Evolutionary conservation across 92 coral and sea anemone species (phyloP).

Genomic region (Anthopleura xanthogrammica): DNA sequence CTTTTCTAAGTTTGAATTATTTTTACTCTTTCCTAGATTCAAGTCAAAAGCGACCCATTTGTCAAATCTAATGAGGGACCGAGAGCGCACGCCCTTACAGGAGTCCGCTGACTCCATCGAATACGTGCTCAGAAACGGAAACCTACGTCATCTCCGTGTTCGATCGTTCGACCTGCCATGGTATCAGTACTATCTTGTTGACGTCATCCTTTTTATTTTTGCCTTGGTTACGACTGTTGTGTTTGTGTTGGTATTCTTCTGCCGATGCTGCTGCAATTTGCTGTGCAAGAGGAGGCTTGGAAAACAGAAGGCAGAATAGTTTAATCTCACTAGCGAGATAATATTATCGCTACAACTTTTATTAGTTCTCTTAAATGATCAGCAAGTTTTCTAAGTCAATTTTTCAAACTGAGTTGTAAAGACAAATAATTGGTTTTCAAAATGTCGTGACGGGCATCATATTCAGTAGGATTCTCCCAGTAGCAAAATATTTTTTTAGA

Average conservation of each 20-base stretch:
- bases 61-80: conserved; percentile 8
- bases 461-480: too few species aligned
- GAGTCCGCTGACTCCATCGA: conserved; percentile 16
- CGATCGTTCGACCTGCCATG: conserved; percentile 7
- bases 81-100: conserved; percentile 7
- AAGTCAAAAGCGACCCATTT: not conserved
- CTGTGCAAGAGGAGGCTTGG: not conserved
- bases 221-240: conserved; percentile 6
- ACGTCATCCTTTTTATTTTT: not conserved
- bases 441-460: too few species aligned
- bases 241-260: not conserved
- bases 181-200: conserved; percentile 12
- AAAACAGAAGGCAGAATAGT: conserved; percentile 5
- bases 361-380: too few species aligned
- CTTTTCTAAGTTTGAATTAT: too few species aligned
- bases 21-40: not conserved
- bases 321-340: not conserved
- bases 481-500: too few species aligned
- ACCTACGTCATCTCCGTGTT: conserved; percentile 1
- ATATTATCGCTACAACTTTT: too few species aligned
- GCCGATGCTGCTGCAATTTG: not conserved
- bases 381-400: too few species aligned
- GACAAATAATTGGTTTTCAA: too few species aligned
- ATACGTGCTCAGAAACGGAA: conserved; percentile 9
- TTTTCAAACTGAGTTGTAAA: too few species aligned